Evolutionary conservation across 2,113 vertebrate species (phyloP).

Genomic region (Turdus rufiventris): DNA sequence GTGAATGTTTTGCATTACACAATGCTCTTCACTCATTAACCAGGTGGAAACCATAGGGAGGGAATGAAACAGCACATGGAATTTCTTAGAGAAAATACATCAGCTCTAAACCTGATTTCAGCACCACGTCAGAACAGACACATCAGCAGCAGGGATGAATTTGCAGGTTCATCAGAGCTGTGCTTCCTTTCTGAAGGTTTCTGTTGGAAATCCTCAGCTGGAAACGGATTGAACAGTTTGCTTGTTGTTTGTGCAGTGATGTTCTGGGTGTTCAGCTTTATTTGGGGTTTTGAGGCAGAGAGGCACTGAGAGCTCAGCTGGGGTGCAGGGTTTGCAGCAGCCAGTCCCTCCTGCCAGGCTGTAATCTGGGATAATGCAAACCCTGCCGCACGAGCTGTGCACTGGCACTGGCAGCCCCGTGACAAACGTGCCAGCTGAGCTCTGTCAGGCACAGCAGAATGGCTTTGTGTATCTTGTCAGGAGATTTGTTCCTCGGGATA

Average conservation of each 20-base stretch:
- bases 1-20: neutral
- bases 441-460: slow-evolving; percentile 30
- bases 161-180: neutral
- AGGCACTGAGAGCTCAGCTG: neutral
- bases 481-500: slow-evolving; percentile 54
- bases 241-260: neutral
- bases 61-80: neutral
- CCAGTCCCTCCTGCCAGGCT: slow-evolving; percentile 3
- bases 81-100: neutral
- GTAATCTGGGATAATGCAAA: neutral
- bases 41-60: neutral
- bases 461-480: slow-evolving; percentile 61
- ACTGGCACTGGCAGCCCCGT: slow-evolving; percentile 12
- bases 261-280: neutral
- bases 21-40: neutral
- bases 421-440: slow-evolving; percentile 59
- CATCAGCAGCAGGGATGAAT: neutral
- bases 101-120: neutral
- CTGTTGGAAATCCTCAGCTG: neutral
- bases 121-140: neutral
- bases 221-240: neutral
- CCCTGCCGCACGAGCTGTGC: slow-evolving; percentile 30
- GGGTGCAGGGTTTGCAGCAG: slow-evolving; percentile 7
- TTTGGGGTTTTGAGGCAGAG: neutral
- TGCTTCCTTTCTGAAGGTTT: neutral